Evolutionary conservation across 1,140 invertebrate genomes (phyloP).

Genomic region (Rhopalosiphum maidis): DNA sequence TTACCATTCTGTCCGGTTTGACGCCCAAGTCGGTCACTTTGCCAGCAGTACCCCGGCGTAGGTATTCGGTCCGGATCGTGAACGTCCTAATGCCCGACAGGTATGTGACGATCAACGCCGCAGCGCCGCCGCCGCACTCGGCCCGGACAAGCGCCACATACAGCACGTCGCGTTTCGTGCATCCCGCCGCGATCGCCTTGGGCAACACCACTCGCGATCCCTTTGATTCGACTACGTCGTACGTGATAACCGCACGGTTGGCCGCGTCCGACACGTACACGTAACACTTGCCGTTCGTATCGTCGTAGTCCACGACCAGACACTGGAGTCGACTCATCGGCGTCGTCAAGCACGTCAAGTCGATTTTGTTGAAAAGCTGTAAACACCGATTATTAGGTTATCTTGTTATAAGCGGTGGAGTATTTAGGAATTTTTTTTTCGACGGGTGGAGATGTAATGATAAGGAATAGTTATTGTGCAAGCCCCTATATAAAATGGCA

Average conservation of each 20-base stretch:
- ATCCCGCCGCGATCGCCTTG: background rate
- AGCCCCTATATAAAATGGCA: background rate
- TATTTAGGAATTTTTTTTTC: background rate
- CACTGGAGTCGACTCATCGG: background rate
- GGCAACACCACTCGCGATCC: background rate
- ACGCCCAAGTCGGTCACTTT: background rate
- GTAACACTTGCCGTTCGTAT: background rate
- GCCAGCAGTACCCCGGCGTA: background rate
- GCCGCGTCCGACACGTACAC: slow-evolving; percentile 1
- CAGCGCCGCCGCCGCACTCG: background rate
- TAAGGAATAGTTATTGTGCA: background rate
- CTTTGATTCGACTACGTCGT: background rate
- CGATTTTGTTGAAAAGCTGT: background rate
- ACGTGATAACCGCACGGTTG: background rate
- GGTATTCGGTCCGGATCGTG: background rate
- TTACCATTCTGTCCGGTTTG: background rate
- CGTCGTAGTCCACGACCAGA: background rate
- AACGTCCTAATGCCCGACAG: background rate
- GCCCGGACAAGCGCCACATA: background rate
- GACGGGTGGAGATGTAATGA: background rate
- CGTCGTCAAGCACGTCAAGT: background rate
- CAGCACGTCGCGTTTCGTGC: background rate
- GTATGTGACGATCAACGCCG: background rate
- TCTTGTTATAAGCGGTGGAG: no score
- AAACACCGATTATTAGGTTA: background rate